Evolutionary conservation across 2,113 vertebrate species (phyloP).

Genomic region (Sisor rabdophorus): DNA sequence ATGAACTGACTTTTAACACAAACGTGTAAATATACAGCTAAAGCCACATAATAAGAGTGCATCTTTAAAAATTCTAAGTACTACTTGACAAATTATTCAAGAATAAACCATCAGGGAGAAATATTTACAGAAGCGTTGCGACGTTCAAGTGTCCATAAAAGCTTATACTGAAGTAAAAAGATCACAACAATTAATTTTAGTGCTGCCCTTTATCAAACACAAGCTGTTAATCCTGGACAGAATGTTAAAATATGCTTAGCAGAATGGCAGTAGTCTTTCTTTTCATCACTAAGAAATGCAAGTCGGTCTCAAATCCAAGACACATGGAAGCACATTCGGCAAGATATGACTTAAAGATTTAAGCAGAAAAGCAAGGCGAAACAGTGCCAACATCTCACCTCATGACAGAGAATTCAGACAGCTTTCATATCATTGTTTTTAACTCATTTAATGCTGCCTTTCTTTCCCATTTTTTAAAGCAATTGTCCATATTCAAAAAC

Average conservation of each 20-base stretch:
- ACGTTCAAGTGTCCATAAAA: background rate
- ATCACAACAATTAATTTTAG: slow-evolving; percentile 8
- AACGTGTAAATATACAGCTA: background rate
- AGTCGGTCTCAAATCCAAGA: background rate
- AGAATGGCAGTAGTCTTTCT: background rate
- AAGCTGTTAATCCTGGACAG: slow-evolving; percentile 2
- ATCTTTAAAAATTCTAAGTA: background rate
- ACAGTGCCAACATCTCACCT: background rate
- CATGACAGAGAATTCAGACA: slow-evolving; percentile 11
- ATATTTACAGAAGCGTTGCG: background rate
- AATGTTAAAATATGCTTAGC: slow-evolving; percentile 14
- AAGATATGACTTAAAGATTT: slow-evolving; percentile 11
- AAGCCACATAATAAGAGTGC: background rate
- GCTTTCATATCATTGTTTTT: background rate
- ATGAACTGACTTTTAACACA: background rate
- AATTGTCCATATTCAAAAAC: too few relatives aligned
- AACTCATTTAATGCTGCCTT: background rate
- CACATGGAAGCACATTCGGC: background rate
- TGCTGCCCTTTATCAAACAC: slow-evolving; percentile 4
- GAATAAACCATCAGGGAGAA: background rate
- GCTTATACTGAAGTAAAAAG: background rate
- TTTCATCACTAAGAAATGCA: slow-evolving; percentile 16
- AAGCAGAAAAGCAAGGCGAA: slow-evolving; percentile 1
- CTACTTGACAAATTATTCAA: background rate
- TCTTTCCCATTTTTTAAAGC: background rate